phyloP scores from a whole-genome alignment of 1,140 invertebrate species.

The Aphelenchoides fujianensis region DNA sequence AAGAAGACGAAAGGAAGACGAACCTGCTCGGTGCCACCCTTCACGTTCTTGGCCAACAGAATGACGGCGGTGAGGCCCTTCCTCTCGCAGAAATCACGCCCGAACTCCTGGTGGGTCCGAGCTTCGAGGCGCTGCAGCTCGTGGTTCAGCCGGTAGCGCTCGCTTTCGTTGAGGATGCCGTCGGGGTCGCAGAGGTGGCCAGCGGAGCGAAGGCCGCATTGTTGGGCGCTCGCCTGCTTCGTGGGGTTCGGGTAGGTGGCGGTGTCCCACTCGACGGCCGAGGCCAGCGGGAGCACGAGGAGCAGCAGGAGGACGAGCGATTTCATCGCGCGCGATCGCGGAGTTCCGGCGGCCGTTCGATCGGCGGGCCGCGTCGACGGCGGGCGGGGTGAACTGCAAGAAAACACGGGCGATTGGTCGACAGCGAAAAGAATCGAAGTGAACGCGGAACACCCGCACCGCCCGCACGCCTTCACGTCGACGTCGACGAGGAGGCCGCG shows the following conservation, averaged over 20 bases:
- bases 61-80: slow-evolving; percentile 57
- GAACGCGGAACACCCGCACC: too few relatives aligned
- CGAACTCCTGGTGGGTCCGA: slow-evolving; percentile 46
- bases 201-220: slow-evolving; percentile 55
- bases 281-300: background rate
- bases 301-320: slow-evolving; percentile 9
- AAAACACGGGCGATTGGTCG: too few relatives aligned
- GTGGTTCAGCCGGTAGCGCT: slow-evolving; percentile 57
- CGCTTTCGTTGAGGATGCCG: slow-evolving; percentile 46
- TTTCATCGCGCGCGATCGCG: too few relatives aligned
- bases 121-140: slow-evolving; percentile 54
- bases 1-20: too few relatives aligned
- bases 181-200: slow-evolving; percentile 57
- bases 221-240: slow-evolving; percentile 15
- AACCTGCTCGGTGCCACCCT: slow-evolving; percentile 51
- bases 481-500: too few relatives aligned
- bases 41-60: slow-evolving; percentile 52
- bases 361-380: too few relatives aligned
- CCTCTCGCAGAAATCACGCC: slow-evolving; percentile 54
- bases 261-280: slow-evolving; percentile 48
- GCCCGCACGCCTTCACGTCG: too few relatives aligned
- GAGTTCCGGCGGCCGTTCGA: too few relatives aligned
- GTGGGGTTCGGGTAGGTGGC: slow-evolving; percentile 55
- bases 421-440: too few relatives aligned
- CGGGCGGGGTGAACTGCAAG: too few relatives aligned